phyloP scores from a whole-genome alignment of 2,888 invertebrate species.

The Dastarcus helophoroides region DNA sequence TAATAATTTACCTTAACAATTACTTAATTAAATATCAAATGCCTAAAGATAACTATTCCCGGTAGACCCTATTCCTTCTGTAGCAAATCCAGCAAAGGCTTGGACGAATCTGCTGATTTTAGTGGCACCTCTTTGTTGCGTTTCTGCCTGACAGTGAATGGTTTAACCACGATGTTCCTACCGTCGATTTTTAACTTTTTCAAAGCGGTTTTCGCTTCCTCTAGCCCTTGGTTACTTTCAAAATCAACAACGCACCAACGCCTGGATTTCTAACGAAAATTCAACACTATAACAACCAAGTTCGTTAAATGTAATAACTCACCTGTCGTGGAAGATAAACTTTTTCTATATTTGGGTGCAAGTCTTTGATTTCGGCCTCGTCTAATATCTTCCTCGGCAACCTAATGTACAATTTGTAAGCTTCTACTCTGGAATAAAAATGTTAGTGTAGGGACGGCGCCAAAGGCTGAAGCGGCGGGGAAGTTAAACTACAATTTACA shows the following conservation, averaged over 20 bases:
- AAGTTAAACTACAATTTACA: no score
- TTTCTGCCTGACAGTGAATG: no score
- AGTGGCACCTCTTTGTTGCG: no score
- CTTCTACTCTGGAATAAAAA: not conserved
- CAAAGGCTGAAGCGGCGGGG: no score
- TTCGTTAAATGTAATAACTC: not conserved
- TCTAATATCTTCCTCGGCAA: constrained; percentile 1
- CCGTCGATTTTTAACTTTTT: not conserved
- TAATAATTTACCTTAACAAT: not conserved
- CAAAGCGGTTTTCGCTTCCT: not conserved
- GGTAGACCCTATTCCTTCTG: no score
- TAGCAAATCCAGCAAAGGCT: no score
- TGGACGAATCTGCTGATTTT: no score
- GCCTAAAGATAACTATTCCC: no score
- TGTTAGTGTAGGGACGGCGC: no score
- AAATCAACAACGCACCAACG: constrained; percentile 1
- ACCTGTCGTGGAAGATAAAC: not conserved
- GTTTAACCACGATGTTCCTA: constrained; percentile 1
- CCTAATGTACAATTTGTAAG: constrained; percentile 1
- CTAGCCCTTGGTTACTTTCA: not conserved
- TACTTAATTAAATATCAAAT: no score
- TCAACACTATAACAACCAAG: not conserved
- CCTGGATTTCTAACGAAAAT: not conserved
- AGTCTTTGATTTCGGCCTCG: not conserved
- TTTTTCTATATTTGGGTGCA: constrained; percentile 1